These are phyloP conservation scores for Tapirus indicus DNA, from an alignment of 2,797 vertebrate genomes.

Conservation along the genomic window DNA sequence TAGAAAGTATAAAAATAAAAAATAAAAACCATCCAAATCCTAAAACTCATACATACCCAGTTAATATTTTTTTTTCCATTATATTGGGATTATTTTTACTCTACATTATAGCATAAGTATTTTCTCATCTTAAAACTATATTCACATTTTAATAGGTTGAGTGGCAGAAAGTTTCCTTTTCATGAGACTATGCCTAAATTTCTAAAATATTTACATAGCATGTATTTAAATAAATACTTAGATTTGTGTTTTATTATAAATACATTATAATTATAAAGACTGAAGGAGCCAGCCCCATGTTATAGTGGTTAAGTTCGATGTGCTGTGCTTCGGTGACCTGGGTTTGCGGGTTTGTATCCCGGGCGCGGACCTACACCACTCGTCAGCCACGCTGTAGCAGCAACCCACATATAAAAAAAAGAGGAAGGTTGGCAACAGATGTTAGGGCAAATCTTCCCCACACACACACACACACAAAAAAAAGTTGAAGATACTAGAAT, in stretches of 20 bases:
- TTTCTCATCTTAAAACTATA: constrained; percentile 2
- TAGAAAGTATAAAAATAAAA: neutral
- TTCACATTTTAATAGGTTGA: neutral
- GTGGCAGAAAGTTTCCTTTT: neutral
- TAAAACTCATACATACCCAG: neutral
- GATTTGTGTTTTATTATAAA: neutral
- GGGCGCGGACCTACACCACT: no score
- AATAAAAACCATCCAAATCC: neutral
- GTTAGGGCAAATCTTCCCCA: no score
- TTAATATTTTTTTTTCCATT: neutral
- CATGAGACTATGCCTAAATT: neutral
- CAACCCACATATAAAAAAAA: no score
- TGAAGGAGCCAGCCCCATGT: neutral
- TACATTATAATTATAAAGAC: neutral
- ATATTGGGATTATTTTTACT: neutral
- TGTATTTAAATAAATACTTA: neutral
- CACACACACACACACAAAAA: no score
- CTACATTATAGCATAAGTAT: neutral
- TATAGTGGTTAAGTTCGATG: no score
- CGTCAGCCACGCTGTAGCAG: no score
- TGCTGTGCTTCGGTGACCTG: no score
- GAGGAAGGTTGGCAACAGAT: no score
- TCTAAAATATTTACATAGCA: neutral
- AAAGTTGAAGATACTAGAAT: neutral
- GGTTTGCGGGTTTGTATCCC: no score